Conservation (phyloP, 1,140 invertebrate species). For the Conus betulinus region DNA sequence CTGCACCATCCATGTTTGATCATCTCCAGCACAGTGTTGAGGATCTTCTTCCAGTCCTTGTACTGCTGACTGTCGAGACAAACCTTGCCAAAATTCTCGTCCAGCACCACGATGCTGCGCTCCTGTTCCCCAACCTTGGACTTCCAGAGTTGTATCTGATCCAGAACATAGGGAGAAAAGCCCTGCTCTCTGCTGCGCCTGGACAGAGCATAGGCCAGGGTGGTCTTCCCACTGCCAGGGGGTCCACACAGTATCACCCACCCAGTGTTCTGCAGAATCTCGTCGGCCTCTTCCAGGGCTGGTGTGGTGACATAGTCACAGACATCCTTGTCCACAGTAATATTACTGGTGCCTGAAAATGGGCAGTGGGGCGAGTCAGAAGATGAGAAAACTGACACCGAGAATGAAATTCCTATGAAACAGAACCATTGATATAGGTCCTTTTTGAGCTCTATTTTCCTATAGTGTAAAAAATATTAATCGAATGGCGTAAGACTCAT, state of each 20-base stretch:
- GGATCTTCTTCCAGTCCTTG: background rate
- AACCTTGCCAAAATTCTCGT: conserved; percentile 17
- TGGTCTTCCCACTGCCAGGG: conserved; percentile 5
- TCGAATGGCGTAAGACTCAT: too few relatives aligned
- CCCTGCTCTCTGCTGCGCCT: background rate
- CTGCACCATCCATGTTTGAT: background rate
- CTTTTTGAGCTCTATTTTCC: too few relatives aligned
- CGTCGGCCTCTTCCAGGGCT: background rate
- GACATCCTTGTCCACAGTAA: background rate
- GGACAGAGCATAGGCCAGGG: conserved; percentile 17
- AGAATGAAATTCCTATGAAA: too few relatives aligned
- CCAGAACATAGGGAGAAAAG: background rate
- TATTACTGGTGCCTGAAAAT: background rate
- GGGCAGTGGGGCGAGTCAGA: too few relatives aligned
- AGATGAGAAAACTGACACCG: too few relatives aligned
- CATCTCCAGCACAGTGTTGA: background rate
- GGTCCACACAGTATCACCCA: conserved; percentile 17
- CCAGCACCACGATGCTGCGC: conserved; percentile 17
- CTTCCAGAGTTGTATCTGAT: background rate
- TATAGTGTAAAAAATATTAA: too few relatives aligned
- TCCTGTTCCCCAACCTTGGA: background rate
- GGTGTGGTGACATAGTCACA: background rate
- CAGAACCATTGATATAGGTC: too few relatives aligned
- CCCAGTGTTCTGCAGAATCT: background rate
- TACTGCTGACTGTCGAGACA: conserved; percentile 11